A percentile compares a stretch with the other conserved stretches of the same genome.
Evolutionary conservation across 1,140 invertebrate species (phyloP).

Genomic region (Atta cephalotes): DNA sequence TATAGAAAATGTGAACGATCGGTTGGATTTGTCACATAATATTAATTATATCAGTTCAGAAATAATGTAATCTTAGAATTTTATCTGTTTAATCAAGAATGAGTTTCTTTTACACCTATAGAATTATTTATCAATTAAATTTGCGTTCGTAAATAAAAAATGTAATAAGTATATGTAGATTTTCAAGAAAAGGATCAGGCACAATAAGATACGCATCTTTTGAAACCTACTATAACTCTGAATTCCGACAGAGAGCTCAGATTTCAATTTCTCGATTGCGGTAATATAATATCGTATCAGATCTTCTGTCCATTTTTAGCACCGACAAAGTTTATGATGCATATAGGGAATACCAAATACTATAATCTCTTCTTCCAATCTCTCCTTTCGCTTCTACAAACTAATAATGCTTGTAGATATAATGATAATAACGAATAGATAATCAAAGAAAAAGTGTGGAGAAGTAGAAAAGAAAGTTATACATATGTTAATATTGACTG

Average conservation of each 20-base stretch:
- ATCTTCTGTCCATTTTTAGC: constrained; percentile 40
- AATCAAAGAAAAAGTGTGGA: neutral
- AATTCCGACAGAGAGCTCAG: constrained; percentile 48
- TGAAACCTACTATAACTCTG: constrained; percentile 30
- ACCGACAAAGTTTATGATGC: constrained; percentile 35
- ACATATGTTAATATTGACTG: neutral
- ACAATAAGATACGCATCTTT: constrained; percentile 27
- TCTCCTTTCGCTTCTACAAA: neutral
- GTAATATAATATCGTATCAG: constrained; percentile 34
- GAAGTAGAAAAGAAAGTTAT: neutral
- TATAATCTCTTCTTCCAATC: constrained; percentile 21
- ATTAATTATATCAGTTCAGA: neutral
- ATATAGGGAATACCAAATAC: constrained; percentile 16
- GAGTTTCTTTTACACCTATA: neutral
- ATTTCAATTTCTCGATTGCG: constrained; percentile 34
- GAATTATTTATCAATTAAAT: neutral
- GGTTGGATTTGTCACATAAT: neutral
- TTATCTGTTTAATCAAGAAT: too few species aligned
- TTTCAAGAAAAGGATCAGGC: neutral
- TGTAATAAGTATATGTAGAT: neutral
- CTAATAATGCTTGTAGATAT: neutral
- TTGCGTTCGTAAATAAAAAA: neutral
- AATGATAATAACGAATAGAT: constrained; percentile 7
- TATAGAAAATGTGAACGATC: neutral
- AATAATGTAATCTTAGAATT: neutral